These are phyloP conservation scores for Morpho achilles DNA, from an alignment of 2,888 invertebrate species.

Conservation along the genomic window DNA sequence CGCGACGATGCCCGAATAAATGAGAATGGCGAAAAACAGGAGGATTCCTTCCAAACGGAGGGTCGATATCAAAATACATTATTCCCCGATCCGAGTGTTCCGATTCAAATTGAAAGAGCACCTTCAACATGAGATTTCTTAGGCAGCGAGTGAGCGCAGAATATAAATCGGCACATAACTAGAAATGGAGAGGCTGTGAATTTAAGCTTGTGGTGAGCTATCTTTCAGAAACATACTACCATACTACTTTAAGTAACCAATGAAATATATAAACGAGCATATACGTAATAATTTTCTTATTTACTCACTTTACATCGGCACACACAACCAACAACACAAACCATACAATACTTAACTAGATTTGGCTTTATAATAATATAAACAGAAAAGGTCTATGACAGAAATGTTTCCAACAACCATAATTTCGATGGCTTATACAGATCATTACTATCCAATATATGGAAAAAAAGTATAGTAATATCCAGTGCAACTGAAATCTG, in stretches of 20 bases:
- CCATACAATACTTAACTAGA: too few species aligned
- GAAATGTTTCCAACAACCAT: too few species aligned
- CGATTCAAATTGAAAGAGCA: slow-evolving; percentile 80
- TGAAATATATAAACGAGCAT: not conserved
- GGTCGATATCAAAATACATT: slow-evolving; percentile 79
- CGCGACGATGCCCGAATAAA: slow-evolving; percentile 77
- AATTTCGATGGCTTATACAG: too few species aligned
- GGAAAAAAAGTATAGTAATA: too few species aligned
- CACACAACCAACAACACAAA: too few species aligned
- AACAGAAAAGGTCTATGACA: too few species aligned
- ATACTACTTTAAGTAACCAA: not conserved
- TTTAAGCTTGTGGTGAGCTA: slow-evolving; percentile 66
- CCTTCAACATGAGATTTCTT: slow-evolving; percentile 79
- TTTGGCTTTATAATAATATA: too few species aligned
- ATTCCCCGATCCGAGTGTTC: slow-evolving; percentile 78
- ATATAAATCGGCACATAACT: slow-evolving; percentile 79
- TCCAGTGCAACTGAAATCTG: too few species aligned
- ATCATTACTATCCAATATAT: too few species aligned
- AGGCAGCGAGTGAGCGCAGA: slow-evolving; percentile 77
- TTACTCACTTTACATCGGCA: too few species aligned
- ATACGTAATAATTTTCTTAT: not conserved
- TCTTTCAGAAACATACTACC: slow-evolving; percentile 27
- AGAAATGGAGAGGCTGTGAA: slow-evolving; percentile 74
- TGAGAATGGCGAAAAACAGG: slow-evolving; percentile 77
- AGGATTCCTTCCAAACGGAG: slow-evolving; percentile 72